A percentile compares a stretch with the other conserved stretches of the same genome.
Evolutionary conservation across 1,140 invertebrate species (phyloP).

Genomic region (Cotesia chilonis): DNA sequence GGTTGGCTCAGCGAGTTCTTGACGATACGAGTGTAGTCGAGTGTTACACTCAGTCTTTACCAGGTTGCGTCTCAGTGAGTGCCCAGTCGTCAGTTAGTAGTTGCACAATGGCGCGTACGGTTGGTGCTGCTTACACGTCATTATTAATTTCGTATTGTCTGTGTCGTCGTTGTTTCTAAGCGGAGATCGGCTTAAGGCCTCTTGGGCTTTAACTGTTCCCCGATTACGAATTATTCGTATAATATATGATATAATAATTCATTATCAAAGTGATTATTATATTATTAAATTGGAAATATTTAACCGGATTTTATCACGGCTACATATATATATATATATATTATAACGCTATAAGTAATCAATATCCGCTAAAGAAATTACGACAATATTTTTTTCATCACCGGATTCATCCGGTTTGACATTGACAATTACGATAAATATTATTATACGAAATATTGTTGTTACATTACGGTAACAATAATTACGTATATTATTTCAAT

Average conservation of each 20-base stretch:
- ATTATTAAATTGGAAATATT: not conserved
- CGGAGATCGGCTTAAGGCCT: slow-evolving; percentile 60
- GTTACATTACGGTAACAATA: too few relatives aligned
- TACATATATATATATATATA: too few relatives aligned
- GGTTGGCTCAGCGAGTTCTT: too few relatives aligned
- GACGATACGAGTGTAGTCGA: too few relatives aligned
- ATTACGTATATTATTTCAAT: not conserved
- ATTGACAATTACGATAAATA: too few relatives aligned
- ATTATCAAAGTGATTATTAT: not conserved
- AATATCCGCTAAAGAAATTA: too few relatives aligned
- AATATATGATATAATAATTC: not conserved
- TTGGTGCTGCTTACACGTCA: slow-evolving; percentile 41
- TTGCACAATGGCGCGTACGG: slow-evolving; percentile 61
- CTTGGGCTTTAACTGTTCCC: slow-evolving; percentile 55
- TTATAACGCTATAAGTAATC: too few relatives aligned
- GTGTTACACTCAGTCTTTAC: not conserved
- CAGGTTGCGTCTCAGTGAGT: not conserved
- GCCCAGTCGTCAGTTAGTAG: slow-evolving; percentile 52
- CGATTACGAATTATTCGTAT: slow-evolving; percentile 21
- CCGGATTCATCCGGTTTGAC: too few relatives aligned
- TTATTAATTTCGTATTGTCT: slow-evolving; percentile 42
- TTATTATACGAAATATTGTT: too few relatives aligned
- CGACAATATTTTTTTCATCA: too few relatives aligned
- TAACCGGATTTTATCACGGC: too few relatives aligned
- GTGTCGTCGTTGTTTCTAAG: slow-evolving; percentile 61